phyloP scores from a whole-genome alignment of 2,113 vertebrate species.

The Protobothrops flavoviridis region DNA sequence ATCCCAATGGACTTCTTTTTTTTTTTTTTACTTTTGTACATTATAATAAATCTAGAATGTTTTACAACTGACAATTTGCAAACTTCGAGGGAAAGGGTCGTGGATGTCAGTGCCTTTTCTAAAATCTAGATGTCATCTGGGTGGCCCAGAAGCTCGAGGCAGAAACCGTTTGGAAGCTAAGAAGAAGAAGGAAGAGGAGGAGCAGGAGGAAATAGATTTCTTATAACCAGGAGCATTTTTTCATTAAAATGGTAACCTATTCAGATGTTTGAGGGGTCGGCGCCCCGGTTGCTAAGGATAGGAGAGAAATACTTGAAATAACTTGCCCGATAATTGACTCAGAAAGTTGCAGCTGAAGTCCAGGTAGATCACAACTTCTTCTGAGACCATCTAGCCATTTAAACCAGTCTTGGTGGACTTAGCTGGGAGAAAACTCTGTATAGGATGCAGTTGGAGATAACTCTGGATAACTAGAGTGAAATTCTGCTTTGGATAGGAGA shows the following conservation, averaged over 20 bases:
- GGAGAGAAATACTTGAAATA: background rate
- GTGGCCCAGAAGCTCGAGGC: background rate
- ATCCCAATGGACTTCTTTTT: background rate
- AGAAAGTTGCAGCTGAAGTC: background rate
- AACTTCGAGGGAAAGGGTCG: background rate
- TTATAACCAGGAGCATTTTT: background rate
- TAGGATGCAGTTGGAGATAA: background rate
- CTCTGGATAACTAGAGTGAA: background rate
- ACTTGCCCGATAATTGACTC: background rate
- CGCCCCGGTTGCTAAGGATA: background rate
- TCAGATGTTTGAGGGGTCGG: too few relatives aligned
- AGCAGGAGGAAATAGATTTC: background rate
- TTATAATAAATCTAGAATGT: conserved; percentile 44
- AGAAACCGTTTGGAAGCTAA: background rate
- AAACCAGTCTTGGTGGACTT: background rate
- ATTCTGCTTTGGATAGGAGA: background rate
- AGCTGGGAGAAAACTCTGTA: background rate
- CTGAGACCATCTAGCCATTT: background rate
- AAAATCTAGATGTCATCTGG: background rate
- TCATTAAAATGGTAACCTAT: background rate
- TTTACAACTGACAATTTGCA: background rate
- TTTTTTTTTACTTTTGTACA: background rate
- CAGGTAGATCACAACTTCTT: background rate
- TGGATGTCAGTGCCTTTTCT: background rate
- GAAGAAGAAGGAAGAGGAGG: too few relatives aligned